Percentiles rank a stretch among this genome's conserved stretches.
Evolutionary conservation across 2,797 vertebrate species (phyloP).

Genomic region (Thamnophis elegans): DNA sequence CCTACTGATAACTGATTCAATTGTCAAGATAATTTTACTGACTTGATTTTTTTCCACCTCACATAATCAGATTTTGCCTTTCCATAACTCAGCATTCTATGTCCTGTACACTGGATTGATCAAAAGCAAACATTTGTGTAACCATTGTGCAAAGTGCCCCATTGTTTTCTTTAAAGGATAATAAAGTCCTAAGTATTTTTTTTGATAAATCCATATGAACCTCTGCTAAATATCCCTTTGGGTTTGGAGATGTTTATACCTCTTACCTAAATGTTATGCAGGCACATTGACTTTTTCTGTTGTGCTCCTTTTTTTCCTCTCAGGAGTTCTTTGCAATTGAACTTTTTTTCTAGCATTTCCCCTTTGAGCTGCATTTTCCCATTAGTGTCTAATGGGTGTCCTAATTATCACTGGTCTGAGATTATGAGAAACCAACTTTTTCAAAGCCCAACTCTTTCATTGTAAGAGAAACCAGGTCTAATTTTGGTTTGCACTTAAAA

Average conservation of each 20-base stretch:
- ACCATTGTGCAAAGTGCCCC: neutral
- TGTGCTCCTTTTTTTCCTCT: neutral
- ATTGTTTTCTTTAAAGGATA: neutral
- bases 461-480: neutral
- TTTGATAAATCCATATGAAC: neutral
- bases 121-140: neutral
- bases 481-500: neutral
- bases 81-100: neutral
- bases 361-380: neutral
- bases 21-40: neutral
- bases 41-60: neutral
- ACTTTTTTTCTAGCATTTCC: neutral
- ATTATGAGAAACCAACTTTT: neutral
- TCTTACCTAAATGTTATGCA: neutral
- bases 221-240: neutral
- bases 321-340: neutral
- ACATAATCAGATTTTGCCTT: neutral
- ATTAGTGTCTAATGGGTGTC: neutral
- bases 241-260: neutral
- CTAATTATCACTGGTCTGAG: neutral
- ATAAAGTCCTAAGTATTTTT: neutral
- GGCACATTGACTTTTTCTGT: neutral
- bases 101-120: neutral
- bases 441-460: neutral
- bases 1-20: neutral